Percentiles rank a stretch among this genome's conserved stretches.
These are phyloP conservation scores for Neodon shergylaensis DNA, from an alignment of 2,113 vertebrate genomes.

Conservation along the genomic window DNA sequence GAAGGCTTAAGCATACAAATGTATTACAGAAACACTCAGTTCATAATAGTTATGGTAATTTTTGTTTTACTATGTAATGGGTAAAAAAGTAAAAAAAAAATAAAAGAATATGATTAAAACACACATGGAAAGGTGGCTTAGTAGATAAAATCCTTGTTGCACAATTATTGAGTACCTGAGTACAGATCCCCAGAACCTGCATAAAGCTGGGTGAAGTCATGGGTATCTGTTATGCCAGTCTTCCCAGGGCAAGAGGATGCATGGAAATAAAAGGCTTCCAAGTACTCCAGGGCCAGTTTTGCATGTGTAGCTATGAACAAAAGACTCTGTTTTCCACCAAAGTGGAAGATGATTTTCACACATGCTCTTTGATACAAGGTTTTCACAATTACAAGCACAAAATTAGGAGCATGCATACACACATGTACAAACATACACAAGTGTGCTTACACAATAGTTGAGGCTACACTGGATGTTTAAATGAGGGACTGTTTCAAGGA, in stretches of 20 bases:
- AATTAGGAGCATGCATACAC: background rate
- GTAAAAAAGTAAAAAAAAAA: background rate
- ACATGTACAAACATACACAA: background rate
- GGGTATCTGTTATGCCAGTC: too few relatives aligned
- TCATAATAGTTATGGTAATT: background rate
- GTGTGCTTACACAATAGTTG: too few relatives aligned
- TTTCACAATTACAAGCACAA: background rate
- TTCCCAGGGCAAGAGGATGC: too few relatives aligned
- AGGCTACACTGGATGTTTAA: background rate
- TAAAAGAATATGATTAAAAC: background rate
- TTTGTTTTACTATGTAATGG: background rate
- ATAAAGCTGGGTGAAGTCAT: background rate
- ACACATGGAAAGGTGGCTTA: background rate
- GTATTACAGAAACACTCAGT: background rate
- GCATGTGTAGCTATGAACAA: background rate
- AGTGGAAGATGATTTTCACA: background rate
- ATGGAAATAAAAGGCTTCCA: background rate
- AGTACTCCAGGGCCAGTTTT: background rate
- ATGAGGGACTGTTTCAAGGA: background rate
- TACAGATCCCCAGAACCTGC: background rate
- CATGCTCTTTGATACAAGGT: background rate
- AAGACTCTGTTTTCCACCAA: background rate
- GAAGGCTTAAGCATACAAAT: background rate
- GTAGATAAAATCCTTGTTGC: background rate
- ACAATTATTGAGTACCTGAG: background rate